Percentiles rank a stretch among this genome's conserved stretches.
Conservation (phyloP, 2,113 vertebrate species). For the Ranitomeya imitator region DNA sequence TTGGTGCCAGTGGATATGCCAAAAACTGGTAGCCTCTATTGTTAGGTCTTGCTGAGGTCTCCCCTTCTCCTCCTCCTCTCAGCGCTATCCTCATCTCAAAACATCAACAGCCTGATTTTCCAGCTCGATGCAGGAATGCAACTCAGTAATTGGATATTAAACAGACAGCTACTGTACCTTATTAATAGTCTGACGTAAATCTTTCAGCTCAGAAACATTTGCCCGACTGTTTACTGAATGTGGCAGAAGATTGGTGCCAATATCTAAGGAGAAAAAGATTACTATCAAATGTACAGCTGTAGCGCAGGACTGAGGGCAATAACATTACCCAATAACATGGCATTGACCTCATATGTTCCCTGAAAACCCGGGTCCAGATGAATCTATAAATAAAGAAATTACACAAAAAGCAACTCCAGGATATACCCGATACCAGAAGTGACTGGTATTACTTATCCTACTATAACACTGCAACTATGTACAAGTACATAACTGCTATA, state of each 20-base stretch:
- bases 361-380: background rate
- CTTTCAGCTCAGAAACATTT: constrained; percentile 33
- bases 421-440: no score
- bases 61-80: background rate
- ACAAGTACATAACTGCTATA: constrained; percentile 5
- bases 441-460: background rate
- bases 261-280: constrained; percentile 28
- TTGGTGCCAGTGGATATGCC: no score
- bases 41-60: background rate
- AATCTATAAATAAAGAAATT: background rate
- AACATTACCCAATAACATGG: background rate
- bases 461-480: constrained; percentile 4
- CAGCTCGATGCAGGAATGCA: constrained; percentile 15
- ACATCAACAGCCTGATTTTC: constrained; percentile 14
- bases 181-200: constrained; percentile 51
- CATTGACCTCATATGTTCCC: background rate
- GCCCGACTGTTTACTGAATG: constrained; percentile 23
- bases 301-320: background rate
- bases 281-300: background rate
- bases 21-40: background rate
- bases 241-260: constrained; percentile 2
- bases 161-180: constrained; percentile 47
- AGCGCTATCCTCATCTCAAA: background rate
- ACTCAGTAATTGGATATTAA: constrained; percentile 31
- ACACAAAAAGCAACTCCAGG: background rate